A percentile compares a stretch with the other conserved stretches of the same genome.
Conservation (phyloP, 2,888 invertebrate genomes). For the Poecilus cupreus region DNA sequence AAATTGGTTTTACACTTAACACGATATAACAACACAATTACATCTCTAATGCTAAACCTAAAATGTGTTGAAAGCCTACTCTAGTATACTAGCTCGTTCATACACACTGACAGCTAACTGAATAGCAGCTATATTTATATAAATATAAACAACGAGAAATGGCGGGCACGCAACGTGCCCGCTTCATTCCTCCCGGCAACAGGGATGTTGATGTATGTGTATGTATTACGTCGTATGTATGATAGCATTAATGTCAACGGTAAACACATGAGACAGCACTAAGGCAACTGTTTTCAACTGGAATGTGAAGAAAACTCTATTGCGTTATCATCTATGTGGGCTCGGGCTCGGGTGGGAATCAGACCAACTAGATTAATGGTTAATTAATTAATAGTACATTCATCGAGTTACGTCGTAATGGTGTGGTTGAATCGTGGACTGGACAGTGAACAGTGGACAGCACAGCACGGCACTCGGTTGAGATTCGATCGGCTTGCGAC, state of each 20-base stretch:
- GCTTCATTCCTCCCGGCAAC: neutral
- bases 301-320: slow-evolving; percentile 72
- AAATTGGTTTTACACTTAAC: slow-evolving; percentile 70
- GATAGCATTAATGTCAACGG: slow-evolving; percentile 42
- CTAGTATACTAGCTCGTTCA: slow-evolving; percentile 70
- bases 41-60: slow-evolving; percentile 73
- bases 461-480: neutral
- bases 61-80: slow-evolving; percentile 72
- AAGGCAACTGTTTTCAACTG: slow-evolving; percentile 72
- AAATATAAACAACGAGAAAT: slow-evolving; percentile 38
- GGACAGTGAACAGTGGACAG: slow-evolving; percentile 3
- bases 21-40: slow-evolving; percentile 74
- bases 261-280: slow-evolving; percentile 50
- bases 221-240: slow-evolving; percentile 23
- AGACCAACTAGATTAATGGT: slow-evolving; percentile 47
- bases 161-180: neutral
- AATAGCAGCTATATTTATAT: slow-evolving; percentile 53
- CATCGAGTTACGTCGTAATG: slow-evolving; percentile 15
- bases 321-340: slow-evolving; percentile 63
- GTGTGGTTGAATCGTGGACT: slow-evolving; percentile 35
- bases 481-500: too few relatives aligned
- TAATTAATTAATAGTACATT: slow-evolving; percentile 14
- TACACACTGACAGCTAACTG: slow-evolving; percentile 62
- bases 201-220: slow-evolving; percentile 7
- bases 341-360: neutral